phyloP scores from a whole-genome alignment of 2,113 vertebrate genomes.

The Chaetops frenatus region DNA sequence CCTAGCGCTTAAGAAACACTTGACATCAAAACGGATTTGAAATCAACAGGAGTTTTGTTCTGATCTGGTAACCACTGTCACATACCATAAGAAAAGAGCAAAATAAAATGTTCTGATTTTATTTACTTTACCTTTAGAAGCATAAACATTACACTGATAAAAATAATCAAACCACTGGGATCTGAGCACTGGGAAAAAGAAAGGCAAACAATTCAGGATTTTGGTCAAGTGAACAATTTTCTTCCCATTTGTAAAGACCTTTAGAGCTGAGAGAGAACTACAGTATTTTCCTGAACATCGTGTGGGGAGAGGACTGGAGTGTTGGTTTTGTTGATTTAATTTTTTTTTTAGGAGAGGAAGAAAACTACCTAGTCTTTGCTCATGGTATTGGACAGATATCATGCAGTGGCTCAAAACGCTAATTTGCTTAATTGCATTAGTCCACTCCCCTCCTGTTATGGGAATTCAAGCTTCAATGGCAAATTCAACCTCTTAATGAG shows the following conservation, averaged over 20 bases:
- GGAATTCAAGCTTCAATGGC: slow-evolving; percentile 49
- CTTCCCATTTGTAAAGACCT: not conserved
- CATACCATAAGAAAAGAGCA: not conserved
- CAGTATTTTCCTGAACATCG: not conserved
- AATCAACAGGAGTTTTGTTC: not conserved
- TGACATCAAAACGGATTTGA: not conserved
- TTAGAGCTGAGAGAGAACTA: not conserved
- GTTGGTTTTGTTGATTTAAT: not conserved
- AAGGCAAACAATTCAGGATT: not conserved
- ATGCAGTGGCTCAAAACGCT: not conserved
- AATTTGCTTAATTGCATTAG: slow-evolving; percentile 54
- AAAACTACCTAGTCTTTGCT: not conserved
- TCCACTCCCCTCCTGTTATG: slow-evolving; percentile 2
- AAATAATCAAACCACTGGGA: not conserved
- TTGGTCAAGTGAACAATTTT: not conserved
- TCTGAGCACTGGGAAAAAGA: not conserved
- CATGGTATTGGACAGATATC: not conserved
- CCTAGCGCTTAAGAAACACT: not conserved
- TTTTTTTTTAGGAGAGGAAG: not conserved
- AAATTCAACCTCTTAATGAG: slow-evolving; percentile 35
- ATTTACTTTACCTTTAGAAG: not conserved
- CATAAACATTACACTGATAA: not conserved
- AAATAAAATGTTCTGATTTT: not conserved
- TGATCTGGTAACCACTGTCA: not conserved
- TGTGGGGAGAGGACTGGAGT: not conserved